Percentiles rank a stretch among this genome's conserved stretches.
phyloP scores from a whole-genome alignment of 2,113 vertebrate genomes.

The Erythrocercus mccallii region DNA sequence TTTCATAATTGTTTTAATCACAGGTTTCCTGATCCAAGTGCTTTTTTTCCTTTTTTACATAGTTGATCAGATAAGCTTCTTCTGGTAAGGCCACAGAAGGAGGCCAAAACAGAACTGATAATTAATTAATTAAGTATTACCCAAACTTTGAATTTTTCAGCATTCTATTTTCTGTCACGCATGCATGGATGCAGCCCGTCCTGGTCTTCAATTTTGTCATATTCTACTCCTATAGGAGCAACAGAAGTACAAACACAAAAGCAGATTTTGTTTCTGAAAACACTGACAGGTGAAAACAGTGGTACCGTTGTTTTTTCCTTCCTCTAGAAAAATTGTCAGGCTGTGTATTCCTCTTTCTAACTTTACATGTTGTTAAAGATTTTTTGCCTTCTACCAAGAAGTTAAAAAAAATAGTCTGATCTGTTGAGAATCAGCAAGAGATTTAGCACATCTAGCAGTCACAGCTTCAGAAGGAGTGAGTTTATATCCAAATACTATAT shows the following conservation, averaged over 20 bases:
- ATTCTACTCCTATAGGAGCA: not conserved
- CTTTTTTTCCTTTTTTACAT: not conserved
- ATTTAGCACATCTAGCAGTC: constrained; percentile 23
- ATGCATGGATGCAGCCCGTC: not conserved
- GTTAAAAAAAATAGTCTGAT: not conserved
- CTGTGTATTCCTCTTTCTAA: not conserved
- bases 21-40: not conserved
- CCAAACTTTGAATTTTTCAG: not conserved
- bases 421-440: constrained; percentile 4
- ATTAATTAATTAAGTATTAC: not conserved
- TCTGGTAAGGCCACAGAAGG: not conserved
- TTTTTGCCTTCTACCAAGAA: not conserved
- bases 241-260: not conserved
- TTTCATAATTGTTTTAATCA: constrained; percentile 17
- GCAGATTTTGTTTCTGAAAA: not conserved
- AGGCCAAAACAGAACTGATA: not conserved
- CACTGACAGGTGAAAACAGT: not conserved
- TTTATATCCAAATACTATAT: constrained; percentile 2
- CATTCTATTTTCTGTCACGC: not conserved
- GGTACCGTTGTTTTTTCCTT: not conserved
- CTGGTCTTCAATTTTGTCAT: not conserved
- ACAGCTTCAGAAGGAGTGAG: not conserved
- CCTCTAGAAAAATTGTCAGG: not conserved
- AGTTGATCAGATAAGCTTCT: not conserved
- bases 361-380: not conserved